These are phyloP conservation scores for Silurus meridionalis DNA, from an alignment of 2,113 vertebrate species.

Conservation along the genomic window DNA sequence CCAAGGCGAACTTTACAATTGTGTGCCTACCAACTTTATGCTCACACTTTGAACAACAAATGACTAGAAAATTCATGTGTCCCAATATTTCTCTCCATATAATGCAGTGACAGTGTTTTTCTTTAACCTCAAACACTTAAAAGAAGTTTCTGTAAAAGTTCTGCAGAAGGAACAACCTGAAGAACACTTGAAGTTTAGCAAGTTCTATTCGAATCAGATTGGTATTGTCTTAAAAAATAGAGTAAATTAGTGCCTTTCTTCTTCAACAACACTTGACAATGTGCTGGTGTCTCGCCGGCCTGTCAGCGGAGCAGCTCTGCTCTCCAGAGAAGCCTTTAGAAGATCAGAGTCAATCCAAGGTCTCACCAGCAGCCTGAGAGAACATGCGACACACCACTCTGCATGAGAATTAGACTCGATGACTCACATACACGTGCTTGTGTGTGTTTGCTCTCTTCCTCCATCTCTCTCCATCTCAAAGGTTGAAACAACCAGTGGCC, in stretches of 20 bases:
- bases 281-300: background rate
- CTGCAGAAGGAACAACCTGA: background rate
- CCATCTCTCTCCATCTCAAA: slow-evolving; percentile 3
- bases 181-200: background rate
- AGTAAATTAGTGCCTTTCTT: background rate
- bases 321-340: slow-evolving; percentile 16
- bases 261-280: background rate
- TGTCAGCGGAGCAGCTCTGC: background rate
- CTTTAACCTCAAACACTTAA: too few species aligned
- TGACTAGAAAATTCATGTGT: too few species aligned
- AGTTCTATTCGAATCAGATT: background rate
- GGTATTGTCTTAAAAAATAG: background rate
- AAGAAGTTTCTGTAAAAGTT: background rate
- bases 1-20: too few species aligned
- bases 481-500: background rate
- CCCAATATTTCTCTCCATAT: too few species aligned
- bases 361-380: slow-evolving; percentile 3
- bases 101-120: too few species aligned
- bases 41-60: too few species aligned
- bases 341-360: slow-evolving; percentile 20
- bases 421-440: slow-evolving; percentile 14
- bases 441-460: background rate
- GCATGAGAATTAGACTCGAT: slow-evolving; percentile 36
- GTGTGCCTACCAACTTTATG: too few species aligned
- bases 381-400: slow-evolving; percentile 2